Conservation (phyloP, 2,888 invertebrate species). For the Tachina grossa region DNA sequence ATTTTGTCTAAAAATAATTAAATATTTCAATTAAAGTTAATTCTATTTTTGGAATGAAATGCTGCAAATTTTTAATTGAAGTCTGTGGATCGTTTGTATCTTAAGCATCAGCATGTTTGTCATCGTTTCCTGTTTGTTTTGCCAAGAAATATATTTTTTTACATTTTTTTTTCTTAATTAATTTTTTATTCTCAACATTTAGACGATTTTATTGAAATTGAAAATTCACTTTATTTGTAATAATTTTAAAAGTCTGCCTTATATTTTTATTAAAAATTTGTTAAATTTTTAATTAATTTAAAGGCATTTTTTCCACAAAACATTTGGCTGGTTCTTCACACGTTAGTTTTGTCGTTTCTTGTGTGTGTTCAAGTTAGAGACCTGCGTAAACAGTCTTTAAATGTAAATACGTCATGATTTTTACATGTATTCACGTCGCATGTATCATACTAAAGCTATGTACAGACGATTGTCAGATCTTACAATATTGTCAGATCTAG, state of each 20-base stretch:
- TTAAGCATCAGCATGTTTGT: conserved; percentile 1
- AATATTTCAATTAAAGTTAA: conserved; percentile 32
- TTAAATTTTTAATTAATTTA: conserved; percentile 19
- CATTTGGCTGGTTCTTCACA: background rate
- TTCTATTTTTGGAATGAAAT: conserved; percentile 11
- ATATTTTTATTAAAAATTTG: background rate
- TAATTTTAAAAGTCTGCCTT: conserved; percentile 11
- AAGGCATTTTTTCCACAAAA: background rate
- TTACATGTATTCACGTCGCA: too few relatives aligned
- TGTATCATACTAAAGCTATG: too few relatives aligned
- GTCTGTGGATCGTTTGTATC: background rate
- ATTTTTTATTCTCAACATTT: conserved; percentile 1
- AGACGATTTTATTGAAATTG: conserved; percentile 58
- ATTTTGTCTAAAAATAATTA: conserved; percentile 18
- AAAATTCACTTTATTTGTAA: conserved; percentile 55
- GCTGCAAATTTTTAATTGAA: conserved; percentile 38
- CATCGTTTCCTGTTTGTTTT: conserved; percentile 64
- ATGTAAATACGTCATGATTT: too few relatives aligned
- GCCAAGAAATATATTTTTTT: conserved; percentile 55
- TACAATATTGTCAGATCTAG: too few relatives aligned
- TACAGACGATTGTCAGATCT: too few relatives aligned
- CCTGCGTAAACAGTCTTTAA: too few relatives aligned
- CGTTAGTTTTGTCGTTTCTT: too few relatives aligned
- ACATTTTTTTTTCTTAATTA: background rate
- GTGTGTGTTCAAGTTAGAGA: too few relatives aligned